Conservation (phyloP, 2,113 vertebrate species). For the Zootoca vivipara region DNA sequence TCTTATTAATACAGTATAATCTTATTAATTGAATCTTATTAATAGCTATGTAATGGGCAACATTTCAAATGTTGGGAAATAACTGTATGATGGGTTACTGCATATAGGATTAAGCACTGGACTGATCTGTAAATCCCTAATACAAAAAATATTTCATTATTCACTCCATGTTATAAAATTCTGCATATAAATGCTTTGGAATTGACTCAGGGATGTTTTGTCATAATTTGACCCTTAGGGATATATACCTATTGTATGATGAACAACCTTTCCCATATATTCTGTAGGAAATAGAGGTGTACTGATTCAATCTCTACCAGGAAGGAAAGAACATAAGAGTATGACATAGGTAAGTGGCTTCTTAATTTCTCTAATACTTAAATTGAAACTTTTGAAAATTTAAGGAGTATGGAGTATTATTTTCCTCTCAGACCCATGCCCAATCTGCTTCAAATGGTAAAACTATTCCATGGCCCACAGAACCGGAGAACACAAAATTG, state of each 20-base stretch:
- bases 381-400: neutral
- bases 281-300: neutral
- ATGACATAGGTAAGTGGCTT: neutral
- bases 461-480: too few relatives aligned
- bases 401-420: neutral
- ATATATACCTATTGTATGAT: neutral
- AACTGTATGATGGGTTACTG: too few relatives aligned
- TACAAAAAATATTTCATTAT: neutral
- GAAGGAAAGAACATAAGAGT: neutral
- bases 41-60: too few relatives aligned
- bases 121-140: too few relatives aligned
- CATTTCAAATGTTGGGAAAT: too few relatives aligned
- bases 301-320: neutral
- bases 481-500: too few relatives aligned
- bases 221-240: neutral
- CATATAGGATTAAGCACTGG: too few relatives aligned
- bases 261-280: neutral
- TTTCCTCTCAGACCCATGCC: neutral
- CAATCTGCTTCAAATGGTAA: neutral
- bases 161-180: neutral
- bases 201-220: neutral
- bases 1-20: too few relatives aligned
- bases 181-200: neutral
- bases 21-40: too few relatives aligned
- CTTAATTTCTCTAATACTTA: neutral